phyloP scores from a whole-genome alignment of 2,113 vertebrate species.

The Rhadina sibilatrix region DNA sequence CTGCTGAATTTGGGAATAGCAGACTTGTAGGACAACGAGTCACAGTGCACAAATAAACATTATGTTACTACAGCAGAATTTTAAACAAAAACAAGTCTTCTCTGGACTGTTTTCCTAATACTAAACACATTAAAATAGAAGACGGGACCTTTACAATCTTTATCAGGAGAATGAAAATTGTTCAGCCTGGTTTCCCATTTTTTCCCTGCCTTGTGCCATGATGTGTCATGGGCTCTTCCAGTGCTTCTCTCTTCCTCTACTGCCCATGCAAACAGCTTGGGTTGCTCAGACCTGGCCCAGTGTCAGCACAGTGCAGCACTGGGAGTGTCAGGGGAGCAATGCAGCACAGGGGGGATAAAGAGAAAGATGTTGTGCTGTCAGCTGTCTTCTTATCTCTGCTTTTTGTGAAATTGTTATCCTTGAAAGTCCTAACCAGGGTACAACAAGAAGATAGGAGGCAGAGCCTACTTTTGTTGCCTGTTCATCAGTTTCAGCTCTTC shows the following conservation, averaged over 20 bases:
- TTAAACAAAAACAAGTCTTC: conserved; percentile 18
- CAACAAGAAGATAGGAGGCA: neutral
- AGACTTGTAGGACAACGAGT: conserved; percentile 7
- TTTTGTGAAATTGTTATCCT: neutral
- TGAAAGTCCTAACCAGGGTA: accelerated
- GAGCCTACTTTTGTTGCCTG: neutral
- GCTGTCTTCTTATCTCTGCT: neutral
- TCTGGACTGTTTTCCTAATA: neutral
- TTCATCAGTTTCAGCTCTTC: neutral
- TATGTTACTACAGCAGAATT: conserved; percentile 3
- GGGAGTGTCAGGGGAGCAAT: neutral
- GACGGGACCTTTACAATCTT: neutral
- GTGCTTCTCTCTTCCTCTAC: neutral
- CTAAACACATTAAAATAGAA: neutral
- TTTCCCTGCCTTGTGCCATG: neutral
- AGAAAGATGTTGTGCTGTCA: neutral
- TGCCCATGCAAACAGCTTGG: neutral
- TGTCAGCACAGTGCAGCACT: neutral
- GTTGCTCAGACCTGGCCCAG: neutral
- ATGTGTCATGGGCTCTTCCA: neutral
- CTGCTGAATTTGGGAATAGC: neutral
- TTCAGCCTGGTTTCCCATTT: neutral
- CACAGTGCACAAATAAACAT: conserved; percentile 6
- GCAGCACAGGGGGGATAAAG: neutral
- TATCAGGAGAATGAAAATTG: neutral